Base-by-base conservation (phyloP, 2,113 vertebrate genomes). In the Lepisosteus osseus region DNA sequence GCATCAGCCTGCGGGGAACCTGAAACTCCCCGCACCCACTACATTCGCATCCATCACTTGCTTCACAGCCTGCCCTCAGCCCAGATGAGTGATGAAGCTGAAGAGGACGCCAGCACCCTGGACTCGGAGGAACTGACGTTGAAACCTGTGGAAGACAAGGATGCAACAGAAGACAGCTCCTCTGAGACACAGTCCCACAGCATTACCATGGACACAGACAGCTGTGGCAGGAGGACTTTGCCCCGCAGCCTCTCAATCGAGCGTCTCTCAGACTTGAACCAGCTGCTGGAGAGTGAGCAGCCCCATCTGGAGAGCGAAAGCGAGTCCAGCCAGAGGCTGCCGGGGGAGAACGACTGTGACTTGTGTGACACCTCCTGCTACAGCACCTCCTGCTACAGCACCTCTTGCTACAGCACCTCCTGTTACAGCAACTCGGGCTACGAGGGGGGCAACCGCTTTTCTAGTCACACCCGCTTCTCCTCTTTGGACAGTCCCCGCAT, bases 31-130 rank as follows among this genome's bases (percentile, higher is more conserved):
- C 90, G 96, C 3, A 96, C 97, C 0, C 97, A 99, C 83, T 99
- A 99, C 87, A 96, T 99, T 70, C 91, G 95, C 12, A 95, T 99
- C 70, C 97, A 99, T 84, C 95, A 96, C 71, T 89, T 99, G 59
- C 93, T 99, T 5, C 96, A 99, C 90, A 98, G 96, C 70, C 82
- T 99, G 74, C 96, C 97, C 5, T 95, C 94, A 0, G 94, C 95
- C 3, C 94, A 83, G 74, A 80, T 87, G 29, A 81, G 72, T 67
- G 77, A 81, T 0, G 82, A 85, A 0, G 82, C 74, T 11, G 92
- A 94, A 3, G 90, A 87, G 7, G 85, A 92, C 44, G 78, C 73
- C 63, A 85, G 77, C n/a, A 74, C 78, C 3, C 77, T 76, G 14
- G 75, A 44, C 41, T 80, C 73, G 82, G 84, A 86, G 0, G 79